Percentiles rank a stretch among this genome's conserved stretches.
Evolutionary conservation across 2,888 invertebrate genomes (phyloP).

Genomic region (Aphidius colemani): DNA sequence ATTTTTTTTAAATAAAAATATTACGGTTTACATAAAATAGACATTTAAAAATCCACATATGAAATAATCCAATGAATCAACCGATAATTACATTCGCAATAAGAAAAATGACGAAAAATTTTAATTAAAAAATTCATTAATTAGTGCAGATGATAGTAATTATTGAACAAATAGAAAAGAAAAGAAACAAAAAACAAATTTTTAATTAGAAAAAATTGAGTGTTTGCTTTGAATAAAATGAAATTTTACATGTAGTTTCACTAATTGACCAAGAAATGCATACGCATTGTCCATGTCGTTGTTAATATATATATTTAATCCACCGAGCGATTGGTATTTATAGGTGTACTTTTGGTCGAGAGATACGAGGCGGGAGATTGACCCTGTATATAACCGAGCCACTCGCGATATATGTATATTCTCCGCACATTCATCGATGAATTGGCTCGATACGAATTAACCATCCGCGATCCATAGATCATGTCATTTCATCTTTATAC

Average conservation of each 20-base stretch:
- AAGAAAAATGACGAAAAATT: conserved; percentile 2
- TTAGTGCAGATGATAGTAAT: too few relatives aligned
- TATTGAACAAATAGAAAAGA: too few relatives aligned
- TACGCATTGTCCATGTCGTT: not conserved
- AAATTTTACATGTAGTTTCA: not conserved
- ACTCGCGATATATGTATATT: not conserved
- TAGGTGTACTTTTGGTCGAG: not conserved
- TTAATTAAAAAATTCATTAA: too few relatives aligned
- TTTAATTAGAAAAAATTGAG: not conserved
- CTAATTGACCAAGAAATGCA: conserved; percentile 21
- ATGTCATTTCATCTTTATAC: conserved; percentile 33
- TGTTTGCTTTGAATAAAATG: not conserved
- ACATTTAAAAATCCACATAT: too few relatives aligned
- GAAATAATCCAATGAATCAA: too few relatives aligned
- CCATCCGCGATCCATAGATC: conserved; percentile 46
- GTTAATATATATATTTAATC: conserved; percentile 8
- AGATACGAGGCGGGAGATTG: conserved; percentile 20
- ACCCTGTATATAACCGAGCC: not conserved
- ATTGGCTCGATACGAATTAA: conserved; percentile 47
- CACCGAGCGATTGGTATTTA: not conserved
- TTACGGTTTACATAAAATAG: too few relatives aligned
- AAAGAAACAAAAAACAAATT: too few relatives aligned
- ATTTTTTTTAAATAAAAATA: too few relatives aligned
- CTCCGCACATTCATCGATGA: conserved; percentile 31
- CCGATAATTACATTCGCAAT: not conserved